Base-by-base conservation (phyloP, 23 tunicate species). In the Trididemnum nubilum region DNA sequence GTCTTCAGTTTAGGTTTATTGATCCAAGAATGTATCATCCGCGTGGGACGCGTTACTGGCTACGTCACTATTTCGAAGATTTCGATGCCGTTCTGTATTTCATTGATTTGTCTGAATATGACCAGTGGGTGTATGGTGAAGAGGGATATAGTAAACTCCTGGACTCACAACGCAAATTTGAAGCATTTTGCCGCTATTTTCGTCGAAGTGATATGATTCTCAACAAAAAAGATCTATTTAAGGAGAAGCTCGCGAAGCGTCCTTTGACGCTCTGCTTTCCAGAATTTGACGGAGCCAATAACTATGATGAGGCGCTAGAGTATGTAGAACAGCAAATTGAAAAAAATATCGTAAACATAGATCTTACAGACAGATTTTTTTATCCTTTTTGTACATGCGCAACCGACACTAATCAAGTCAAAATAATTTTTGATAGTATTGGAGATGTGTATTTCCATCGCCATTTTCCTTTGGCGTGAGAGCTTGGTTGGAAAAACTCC, bases 231-330 rank as follows among this genome's bases (percentile, higher is more conserved):
- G 94, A 89, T 85, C 52, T 89, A 49, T 89, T 89, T 34, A 89
- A 89, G 36, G 87, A 89, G 85, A 89, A 89, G 67, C 85, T 89
- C 34, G 32, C 31, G 61, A 85, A 84, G 26, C 77, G 84, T 5
- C 94, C 94, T 2, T 84, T 89, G n/a, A 84, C 78, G 0, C 78
- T 85, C 52, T 89, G 94, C 84, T 89, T 89, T 72, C 91, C 91
- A 61, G 94, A 89, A 19, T 89, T 85, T 79, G 78, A 66, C 9
- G 94, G 94, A 3, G 83, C 76, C 67, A 81, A 86, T 71, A 35
- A 51, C 22, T 86, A 69, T 52, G 76, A 70, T 19, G 80, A 52
- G 57, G 85, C 90, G 54, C 81, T 86, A 38, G 85, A 81, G 3
- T 71, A 86, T 49, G 83, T 86, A 33, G 63, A 72, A 61, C 74